Conservation (phyloP, 2,797 vertebrate genomes). For the Podargus strigoides region DNA sequence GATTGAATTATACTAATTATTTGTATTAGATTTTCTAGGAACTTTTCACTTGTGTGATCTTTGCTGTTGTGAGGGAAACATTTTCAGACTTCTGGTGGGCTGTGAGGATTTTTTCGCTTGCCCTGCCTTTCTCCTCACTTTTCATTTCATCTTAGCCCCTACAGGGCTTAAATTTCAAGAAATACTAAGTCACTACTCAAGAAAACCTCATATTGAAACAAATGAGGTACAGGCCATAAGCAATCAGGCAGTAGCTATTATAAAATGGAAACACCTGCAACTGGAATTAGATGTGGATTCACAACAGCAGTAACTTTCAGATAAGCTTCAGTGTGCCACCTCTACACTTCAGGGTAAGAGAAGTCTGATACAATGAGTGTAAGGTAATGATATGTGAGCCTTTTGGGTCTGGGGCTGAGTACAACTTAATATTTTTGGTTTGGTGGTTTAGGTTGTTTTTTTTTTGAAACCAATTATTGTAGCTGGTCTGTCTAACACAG, state of each 20-base stretch:
- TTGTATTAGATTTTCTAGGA: neutral
- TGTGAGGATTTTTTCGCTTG: neutral
- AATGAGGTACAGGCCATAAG: neutral
- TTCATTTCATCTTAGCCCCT: neutral
- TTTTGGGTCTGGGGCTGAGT: neutral
- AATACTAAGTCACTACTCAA: neutral
- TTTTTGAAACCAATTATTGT: neutral
- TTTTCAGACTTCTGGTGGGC: neutral
- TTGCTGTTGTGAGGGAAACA: neutral
- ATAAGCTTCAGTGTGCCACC: accelerated
- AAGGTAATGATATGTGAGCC: neutral
- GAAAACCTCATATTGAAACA: neutral
- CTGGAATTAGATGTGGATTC: neutral
- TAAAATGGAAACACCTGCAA: neutral
- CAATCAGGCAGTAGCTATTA: neutral
- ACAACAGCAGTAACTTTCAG: neutral
- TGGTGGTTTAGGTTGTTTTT: too few species aligned
- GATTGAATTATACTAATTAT: too few species aligned
- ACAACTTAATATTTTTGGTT: neutral
- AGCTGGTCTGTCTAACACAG: accelerated
- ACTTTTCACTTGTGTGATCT: neutral
- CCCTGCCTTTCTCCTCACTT: neutral
- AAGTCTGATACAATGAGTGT: neutral
- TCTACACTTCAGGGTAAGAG: accelerated
- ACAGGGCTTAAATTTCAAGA: neutral